Evolutionary conservation across 2,113 vertebrate species (phyloP), one percentile per base, ranked within the genome.

Genomic region (Anguilla japonica): DNA sequence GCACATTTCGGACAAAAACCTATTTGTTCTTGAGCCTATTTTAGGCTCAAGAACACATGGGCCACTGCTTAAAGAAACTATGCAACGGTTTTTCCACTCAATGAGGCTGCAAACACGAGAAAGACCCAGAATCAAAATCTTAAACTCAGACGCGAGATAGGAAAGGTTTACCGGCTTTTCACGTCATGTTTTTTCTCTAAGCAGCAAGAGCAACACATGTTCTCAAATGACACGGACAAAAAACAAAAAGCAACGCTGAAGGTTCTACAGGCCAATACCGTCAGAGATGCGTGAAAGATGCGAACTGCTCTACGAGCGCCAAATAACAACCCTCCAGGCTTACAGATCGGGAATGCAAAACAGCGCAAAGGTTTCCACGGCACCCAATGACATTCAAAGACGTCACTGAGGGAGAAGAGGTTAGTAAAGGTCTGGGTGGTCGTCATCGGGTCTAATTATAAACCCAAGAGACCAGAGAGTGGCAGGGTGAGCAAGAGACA

Each of bases 381-480:
- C 85, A 90, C 88, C 91, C 85, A 85, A 85, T 91, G 88, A 91
- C 91, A 91, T 89, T 91, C 89, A 91, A 86, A 87, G 86, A 91
- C 90, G 91, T 92, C 91, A 92, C 85, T 29, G 79, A 89, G 87
- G 83, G 86, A 39, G 85, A 85, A 83, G 86, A 89, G 85, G 89
- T 89, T 89, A 91, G 84, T 88, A 91, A 91, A 91, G 91, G 90
- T 92, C 89, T 89, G 79, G 16, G 60, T 84, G 86, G 86, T 86
- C 90, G 90, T 92, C 89, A 91, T 87, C 84, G 41, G 82, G 87
- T 89, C 91, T 89, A 91, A 92, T 89, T 91, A 89, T 91, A 91
- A 91, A 89, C 84, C 34, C 46, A 81, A 86, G 88, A 90, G 84
- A 89, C 41, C 20, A 3, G 14, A 56, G 60, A 82, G 60, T 81